phyloP scores from a whole-genome alignment of 2,797 vertebrate species.

The Phataginus tricuspis region DNA sequence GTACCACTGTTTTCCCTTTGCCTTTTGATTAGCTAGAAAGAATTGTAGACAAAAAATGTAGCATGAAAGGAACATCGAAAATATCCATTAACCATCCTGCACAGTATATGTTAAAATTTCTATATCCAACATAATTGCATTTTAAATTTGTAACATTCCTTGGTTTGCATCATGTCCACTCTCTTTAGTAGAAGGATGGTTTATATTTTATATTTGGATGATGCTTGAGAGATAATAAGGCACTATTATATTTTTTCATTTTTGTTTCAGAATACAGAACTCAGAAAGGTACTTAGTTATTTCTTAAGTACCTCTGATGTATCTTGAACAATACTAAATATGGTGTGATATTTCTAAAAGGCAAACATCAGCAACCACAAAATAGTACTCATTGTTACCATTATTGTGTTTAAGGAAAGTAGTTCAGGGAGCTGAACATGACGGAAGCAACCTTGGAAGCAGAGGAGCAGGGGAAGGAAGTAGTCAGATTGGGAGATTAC shows the following conservation, averaged over 20 bases:
- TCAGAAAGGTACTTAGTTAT: background rate
- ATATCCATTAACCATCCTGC: background rate
- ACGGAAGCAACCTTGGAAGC: background rate
- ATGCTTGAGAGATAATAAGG: slow-evolving; percentile 8
- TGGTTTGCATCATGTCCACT: background rate
- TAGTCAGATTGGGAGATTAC: background rate
- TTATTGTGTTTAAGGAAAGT: background rate
- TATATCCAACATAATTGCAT: slow-evolving; percentile 35
- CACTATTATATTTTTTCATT: background rate
- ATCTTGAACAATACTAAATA: background rate
- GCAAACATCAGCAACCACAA: background rate
- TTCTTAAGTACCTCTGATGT: background rate
- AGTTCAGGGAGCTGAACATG: background rate
- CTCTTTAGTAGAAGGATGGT: background rate
- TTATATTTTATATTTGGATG: background rate
- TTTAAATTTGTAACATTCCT: background rate
- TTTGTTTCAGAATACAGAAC: background rate
- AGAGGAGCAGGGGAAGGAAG: background rate
- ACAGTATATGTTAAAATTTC: slow-evolving; percentile 36
- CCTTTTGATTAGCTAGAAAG: background rate
- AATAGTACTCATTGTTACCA: background rate
- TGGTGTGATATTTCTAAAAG: background rate
- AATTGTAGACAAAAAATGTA: background rate
- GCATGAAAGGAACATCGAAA: background rate
- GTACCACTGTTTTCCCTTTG: background rate